phyloP scores from a whole-genome alignment of 2,797 vertebrate species.

The Labeo calbasu region DNA sequence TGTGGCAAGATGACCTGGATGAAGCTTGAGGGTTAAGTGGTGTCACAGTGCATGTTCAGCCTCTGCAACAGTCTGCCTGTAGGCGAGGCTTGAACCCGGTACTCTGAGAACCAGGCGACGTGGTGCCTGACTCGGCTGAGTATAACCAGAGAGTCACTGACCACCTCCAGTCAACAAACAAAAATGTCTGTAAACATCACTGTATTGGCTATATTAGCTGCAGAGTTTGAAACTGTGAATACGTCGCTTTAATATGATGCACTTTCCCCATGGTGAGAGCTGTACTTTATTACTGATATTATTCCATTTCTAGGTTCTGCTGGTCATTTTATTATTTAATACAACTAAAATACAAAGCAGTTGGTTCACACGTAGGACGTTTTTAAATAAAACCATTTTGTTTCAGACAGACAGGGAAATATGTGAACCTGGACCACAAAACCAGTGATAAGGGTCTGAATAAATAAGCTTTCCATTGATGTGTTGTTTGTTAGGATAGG shows the following conservation, averaged over 20 bases:
- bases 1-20: conserved; percentile 81
- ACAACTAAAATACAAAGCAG: background rate
- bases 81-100: conserved; percentile 70
- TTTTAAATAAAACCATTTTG: background rate
- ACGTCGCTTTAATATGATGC: background rate
- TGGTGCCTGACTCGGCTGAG: conserved; percentile 61
- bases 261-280: background rate
- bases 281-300: background rate
- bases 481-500: no score
- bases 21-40: conserved; percentile 82
- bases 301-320: background rate
- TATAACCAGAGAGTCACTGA: conserved; percentile 24
- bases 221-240: background rate
- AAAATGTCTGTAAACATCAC: conserved; percentile 48
- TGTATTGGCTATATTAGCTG: conserved; percentile 36
- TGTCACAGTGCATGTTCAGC: conserved; percentile 81
- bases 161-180: conserved; percentile 72
- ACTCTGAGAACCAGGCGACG: conserved; percentile 69
- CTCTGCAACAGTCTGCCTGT: conserved; percentile 73
- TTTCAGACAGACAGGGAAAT: background rate
- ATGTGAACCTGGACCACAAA: background rate
- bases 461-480: no score
- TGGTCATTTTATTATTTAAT: background rate
- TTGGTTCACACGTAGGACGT: background rate
- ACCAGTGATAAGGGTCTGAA: no score